Conservation (phyloP, 2,888 invertebrate genomes). For the Tortricodes alternella region DNA sequence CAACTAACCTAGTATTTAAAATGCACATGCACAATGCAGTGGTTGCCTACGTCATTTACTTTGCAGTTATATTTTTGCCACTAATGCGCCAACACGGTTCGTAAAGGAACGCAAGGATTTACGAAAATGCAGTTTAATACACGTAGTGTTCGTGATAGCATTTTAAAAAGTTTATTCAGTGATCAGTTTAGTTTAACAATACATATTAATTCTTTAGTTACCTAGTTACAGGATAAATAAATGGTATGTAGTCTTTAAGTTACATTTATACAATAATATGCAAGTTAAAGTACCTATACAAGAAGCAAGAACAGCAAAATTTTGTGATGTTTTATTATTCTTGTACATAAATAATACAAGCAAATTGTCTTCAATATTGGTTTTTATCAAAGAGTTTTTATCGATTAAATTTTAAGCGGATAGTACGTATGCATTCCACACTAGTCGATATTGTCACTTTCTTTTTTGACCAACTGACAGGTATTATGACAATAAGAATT, state of each 20-base stretch:
- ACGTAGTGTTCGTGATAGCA: conserved; percentile 58
- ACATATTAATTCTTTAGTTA: conserved; percentile 41
- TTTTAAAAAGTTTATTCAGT: conserved; percentile 46
- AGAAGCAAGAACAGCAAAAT: background rate
- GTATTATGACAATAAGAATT: too few species aligned
- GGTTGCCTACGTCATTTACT: conserved; percentile 77
- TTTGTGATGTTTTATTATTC: background rate
- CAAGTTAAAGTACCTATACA: background rate
- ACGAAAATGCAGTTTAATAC: conserved; percentile 70
- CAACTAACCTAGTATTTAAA: conserved; percentile 75
- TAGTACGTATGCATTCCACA: background rate
- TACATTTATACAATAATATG: background rate
- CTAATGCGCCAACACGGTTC: conserved; percentile 77
- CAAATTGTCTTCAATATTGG: too few species aligned
- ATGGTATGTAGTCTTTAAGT: conserved; percentile 48
- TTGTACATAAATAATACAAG: too few species aligned
- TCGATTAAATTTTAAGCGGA: background rate
- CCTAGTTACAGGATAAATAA: conserved; percentile 40
- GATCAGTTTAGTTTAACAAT: conserved; percentile 38
- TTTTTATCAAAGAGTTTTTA: too few species aligned
- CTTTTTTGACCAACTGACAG: background rate
- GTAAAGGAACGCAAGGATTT: conserved; percentile 63
- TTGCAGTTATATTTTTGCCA: conserved; percentile 80
- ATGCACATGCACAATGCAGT: conserved; percentile 78
- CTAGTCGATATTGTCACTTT: background rate